Conservation (phyloP, 2,888 invertebrate species). For the Synergus itoensis region DNA sequence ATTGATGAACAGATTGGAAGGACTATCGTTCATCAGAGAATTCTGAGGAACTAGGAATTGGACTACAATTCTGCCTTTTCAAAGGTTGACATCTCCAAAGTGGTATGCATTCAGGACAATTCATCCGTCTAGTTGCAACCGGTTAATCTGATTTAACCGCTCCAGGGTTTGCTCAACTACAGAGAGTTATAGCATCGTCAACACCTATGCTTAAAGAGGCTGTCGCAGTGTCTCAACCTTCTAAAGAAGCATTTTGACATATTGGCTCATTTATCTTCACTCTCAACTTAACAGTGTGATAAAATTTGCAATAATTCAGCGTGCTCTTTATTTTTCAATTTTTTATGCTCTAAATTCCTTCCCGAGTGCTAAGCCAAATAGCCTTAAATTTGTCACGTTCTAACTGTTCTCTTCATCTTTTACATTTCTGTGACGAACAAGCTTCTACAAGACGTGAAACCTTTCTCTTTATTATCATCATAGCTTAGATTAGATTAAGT, state of each 20-base stretch:
- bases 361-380: not conserved
- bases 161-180: conserved; percentile 60
- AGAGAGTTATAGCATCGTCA: conserved; percentile 44
- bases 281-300: not conserved
- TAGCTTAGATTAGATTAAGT: no score
- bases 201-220: conserved; percentile 48
- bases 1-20: not conserved
- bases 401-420: not conserved
- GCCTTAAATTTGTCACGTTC: not conserved
- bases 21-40: not conserved
- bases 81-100: conserved; percentile 56
- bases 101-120: conserved; percentile 56
- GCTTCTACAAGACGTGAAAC: not conserved
- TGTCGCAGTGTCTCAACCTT: not conserved
- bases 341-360: not conserved
- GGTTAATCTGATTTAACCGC: conserved; percentile 67
- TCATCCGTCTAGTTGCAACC: conserved; percentile 61
- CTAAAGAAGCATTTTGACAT: not conserved
- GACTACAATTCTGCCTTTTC: conserved; percentile 55
- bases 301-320: not conserved
- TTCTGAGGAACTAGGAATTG: conserved; percentile 34
- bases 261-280: conserved; percentile 8
- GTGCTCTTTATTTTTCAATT: not conserved
- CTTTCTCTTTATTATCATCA: no score
- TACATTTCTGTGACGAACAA: not conserved